Conservation (phyloP, 2,113 vertebrate species). For the Meriones unguiculatus region DNA sequence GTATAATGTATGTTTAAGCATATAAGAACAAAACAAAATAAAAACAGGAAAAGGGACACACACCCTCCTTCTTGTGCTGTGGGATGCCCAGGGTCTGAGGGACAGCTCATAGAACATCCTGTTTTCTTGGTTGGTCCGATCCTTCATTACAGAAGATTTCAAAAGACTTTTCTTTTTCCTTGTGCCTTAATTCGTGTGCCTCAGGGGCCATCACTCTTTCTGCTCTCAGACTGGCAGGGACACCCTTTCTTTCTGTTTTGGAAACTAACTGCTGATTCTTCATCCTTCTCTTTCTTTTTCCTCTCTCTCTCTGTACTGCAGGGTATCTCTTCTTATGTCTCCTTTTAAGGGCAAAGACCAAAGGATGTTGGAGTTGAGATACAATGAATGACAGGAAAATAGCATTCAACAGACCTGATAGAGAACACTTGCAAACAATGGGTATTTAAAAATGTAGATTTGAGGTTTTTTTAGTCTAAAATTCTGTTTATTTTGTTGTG, state of each 20-base stretch:
- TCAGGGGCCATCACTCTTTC: not conserved
- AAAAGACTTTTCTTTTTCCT: not conserved
- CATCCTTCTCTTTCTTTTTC: not conserved
- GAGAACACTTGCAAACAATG: not conserved
- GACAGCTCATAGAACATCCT: not conserved
- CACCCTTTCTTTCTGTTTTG: not conserved
- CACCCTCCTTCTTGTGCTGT: not conserved
- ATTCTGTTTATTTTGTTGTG: not conserved
- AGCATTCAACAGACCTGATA: not conserved
- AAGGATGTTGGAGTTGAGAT: conserved; percentile 5
- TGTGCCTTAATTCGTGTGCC: not conserved
- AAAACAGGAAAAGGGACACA: not conserved
- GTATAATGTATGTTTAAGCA: not conserved
- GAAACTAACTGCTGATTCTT: not conserved
- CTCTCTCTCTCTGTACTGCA: not conserved
- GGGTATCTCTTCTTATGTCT: not conserved
- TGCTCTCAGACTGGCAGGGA: not conserved
- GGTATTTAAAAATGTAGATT: not conserved
- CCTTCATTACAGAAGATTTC: not conserved
- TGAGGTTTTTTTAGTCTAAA: not conserved
- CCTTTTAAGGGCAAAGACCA: not conserved
- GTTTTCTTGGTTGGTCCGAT: not conserved
- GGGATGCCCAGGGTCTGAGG: not conserved
- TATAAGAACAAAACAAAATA: conserved; percentile 9
- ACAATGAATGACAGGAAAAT: conserved; percentile 13